phyloP scores from a whole-genome alignment of 1,140 invertebrate genomes.

The Brachionus sp. region DNA sequence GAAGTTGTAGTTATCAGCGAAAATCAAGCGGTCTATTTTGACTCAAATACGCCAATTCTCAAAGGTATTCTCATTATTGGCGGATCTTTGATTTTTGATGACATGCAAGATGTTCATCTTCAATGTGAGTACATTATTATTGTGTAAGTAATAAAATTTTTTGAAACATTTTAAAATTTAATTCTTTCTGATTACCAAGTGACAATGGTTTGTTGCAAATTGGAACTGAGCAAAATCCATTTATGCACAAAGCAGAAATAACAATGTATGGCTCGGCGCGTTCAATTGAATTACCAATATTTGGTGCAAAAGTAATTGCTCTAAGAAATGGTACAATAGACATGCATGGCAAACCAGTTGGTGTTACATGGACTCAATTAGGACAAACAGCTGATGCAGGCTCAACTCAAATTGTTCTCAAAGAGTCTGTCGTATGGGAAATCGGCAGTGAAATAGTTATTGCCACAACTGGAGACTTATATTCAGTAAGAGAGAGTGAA shows the following conservation, averaged over 20 bases:
- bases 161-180: not conserved
- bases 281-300: constrained; percentile 48
- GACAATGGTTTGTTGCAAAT: constrained; percentile 47
- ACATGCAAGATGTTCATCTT: constrained; percentile 47
- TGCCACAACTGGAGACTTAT: constrained; percentile 53
- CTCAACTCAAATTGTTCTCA: constrained; percentile 48
- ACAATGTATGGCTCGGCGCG: constrained; percentile 46
- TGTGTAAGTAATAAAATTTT: not conserved
- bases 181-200: not conserved
- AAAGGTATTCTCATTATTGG: constrained; percentile 47
- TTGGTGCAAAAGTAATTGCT: constrained; percentile 47
- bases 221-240: constrained; percentile 48
- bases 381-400: constrained; percentile 50
- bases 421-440: constrained; percentile 51
- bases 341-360: constrained; percentile 49
- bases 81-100: constrained; percentile 48
- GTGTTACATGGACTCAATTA: constrained; percentile 52
- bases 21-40: constrained; percentile 53
- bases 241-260: constrained; percentile 47
- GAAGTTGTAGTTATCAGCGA: constrained; percentile 53
- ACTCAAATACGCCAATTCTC: constrained; percentile 51
- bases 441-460: constrained; percentile 54
- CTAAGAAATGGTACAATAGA: constrained; percentile 48
- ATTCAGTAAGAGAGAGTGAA: constrained; percentile 50
- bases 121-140: constrained; percentile 48